Conservation (phyloP, 2,888 invertebrate genomes). For the Cerastis leucographa region DNA sequence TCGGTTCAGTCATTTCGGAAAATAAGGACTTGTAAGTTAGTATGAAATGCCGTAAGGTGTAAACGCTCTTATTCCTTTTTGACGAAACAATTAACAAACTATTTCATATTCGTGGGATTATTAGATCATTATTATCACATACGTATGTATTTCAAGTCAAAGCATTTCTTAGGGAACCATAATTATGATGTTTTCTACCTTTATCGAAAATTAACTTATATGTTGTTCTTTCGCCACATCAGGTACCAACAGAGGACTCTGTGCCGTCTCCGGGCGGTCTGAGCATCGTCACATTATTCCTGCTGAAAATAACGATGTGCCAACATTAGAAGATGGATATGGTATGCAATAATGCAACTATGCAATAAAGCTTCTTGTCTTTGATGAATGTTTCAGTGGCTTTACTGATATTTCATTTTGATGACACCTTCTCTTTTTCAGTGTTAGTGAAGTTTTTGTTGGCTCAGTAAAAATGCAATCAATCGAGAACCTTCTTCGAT, state of each 20-base stretch:
- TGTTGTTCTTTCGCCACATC: slow-evolving; percentile 4
- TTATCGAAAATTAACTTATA: neutral
- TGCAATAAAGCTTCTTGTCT: neutral
- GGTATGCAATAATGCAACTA: slow-evolving; percentile 77
- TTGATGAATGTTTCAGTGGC: no score
- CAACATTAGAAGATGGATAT: slow-evolving; percentile 84
- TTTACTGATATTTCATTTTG: no score
- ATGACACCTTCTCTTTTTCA: slow-evolving; percentile 64
- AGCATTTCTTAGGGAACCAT: no score
- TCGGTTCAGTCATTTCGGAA: no score
- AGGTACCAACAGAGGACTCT: slow-evolving; percentile 2
- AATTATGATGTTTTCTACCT: no score
- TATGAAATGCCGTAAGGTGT: no score
- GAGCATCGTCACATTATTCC: slow-evolving; percentile 17
- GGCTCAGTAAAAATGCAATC: slow-evolving; percentile 92
- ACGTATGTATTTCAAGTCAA: no score
- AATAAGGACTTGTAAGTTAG: no score
- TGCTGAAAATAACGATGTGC: slow-evolving; percentile 58
- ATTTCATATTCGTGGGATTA: no score
- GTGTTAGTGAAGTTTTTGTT: slow-evolving; percentile 90
- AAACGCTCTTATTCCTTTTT: no score
- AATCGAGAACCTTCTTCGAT: slow-evolving; percentile 92
- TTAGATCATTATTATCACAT: no score
- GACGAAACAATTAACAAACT: no score
- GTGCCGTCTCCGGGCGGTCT: slow-evolving; percentile 15